Percentiles rank a stretch among this genome's conserved stretches.
Conservation (phyloP, 1,140 invertebrate species). For the Adelges cooleyi region DNA sequence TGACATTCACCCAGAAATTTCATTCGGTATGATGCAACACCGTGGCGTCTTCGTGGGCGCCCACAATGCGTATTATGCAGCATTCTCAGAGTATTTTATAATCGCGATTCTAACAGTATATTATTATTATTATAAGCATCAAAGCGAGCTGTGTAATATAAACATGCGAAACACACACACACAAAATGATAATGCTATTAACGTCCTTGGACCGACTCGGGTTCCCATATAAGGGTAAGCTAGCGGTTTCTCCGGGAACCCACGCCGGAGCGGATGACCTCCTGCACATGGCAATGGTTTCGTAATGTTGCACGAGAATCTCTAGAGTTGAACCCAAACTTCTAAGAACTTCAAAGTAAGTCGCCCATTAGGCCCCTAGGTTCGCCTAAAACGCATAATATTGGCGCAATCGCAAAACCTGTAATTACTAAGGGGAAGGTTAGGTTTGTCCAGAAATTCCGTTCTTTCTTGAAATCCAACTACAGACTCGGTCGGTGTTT, state of each 20-base stretch:
- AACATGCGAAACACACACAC: background rate
- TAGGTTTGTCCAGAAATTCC: too few species aligned
- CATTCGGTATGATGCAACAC: background rate
- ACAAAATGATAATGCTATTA: background rate
- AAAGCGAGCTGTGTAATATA: too few species aligned
- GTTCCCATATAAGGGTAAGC: conserved; percentile 21
- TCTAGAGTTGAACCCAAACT: background rate
- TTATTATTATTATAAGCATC: too few species aligned
- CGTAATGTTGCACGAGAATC: conserved; percentile 21
- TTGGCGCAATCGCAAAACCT: background rate
- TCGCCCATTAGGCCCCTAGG: background rate
- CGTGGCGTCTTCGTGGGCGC: conserved; percentile 14
- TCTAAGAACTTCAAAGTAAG: background rate
- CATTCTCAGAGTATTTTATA: background rate
- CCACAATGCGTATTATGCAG: background rate
- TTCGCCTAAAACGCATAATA: background rate
- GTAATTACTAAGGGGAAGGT: too few species aligned
- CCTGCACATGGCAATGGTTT: background rate
- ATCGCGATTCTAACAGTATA: background rate
- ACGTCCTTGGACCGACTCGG: conserved; percentile 15
- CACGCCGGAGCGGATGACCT: conserved; percentile 18
- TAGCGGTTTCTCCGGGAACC: conserved; percentile 24
- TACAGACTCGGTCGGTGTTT: too few species aligned
- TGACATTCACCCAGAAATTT: conserved; percentile 27
- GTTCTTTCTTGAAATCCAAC: too few species aligned